These are phyloP conservation scores for Potamarius usumacintae DNA, from an alignment of 2,113 vertebrate genomes.

Conservation along the genomic window DNA sequence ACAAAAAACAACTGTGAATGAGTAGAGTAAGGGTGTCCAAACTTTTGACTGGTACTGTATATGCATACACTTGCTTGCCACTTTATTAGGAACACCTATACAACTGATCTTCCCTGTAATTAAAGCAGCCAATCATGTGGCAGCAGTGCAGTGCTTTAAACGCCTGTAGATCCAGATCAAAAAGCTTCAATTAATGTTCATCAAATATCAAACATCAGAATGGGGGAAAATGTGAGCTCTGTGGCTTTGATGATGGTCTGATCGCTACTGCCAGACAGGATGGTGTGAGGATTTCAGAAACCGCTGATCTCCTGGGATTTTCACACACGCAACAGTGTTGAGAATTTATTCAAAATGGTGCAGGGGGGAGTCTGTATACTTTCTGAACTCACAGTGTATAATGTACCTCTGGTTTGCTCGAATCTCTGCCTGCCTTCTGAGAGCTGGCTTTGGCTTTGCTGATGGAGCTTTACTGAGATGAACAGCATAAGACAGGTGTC, in stretches of 20 bases:
- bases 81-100: not conserved
- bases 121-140: not conserved
- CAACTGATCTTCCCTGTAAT: not conserved
- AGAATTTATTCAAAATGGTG: not conserved
- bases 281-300: not conserved
- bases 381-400: not conserved
- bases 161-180: not conserved
- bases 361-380: not conserved
- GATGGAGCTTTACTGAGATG: slow-evolving; percentile 5
- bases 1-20: too few relatives aligned
- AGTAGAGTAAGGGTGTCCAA: too few relatives aligned
- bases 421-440: not conserved
- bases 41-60: too few relatives aligned
- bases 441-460: not conserved
- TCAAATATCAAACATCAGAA: not conserved
- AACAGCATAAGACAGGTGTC: slow-evolving; percentile 8
- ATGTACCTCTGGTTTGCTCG: not conserved
- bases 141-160: not conserved
- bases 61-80: not conserved
- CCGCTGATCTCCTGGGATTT: not conserved
- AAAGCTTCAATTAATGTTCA: not conserved
- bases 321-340: not conserved
- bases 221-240: not conserved
- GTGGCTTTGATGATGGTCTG: not conserved
- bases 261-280: not conserved